These are phyloP conservation scores for Siniperca scherzeri DNA, from an alignment of 2,797 vertebrate genomes.

Conservation along the genomic window DNA sequence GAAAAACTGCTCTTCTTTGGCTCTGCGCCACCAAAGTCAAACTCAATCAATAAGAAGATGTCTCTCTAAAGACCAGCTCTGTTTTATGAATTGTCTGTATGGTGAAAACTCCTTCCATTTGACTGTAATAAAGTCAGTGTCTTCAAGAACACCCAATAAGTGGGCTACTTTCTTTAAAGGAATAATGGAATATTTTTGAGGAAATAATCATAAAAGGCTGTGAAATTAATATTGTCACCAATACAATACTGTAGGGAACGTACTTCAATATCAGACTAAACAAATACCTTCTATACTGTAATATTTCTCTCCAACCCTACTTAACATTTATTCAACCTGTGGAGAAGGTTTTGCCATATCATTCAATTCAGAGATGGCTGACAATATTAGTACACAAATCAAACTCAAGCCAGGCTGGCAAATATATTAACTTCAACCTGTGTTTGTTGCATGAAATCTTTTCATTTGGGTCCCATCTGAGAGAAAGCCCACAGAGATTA, in stretches of 20 bases:
- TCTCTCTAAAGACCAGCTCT: neutral
- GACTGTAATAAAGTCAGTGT: neutral
- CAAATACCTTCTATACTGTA: slow-evolving; percentile 15
- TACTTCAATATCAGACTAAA: slow-evolving; percentile 2
- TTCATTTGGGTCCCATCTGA: neutral
- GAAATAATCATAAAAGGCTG: neutral
- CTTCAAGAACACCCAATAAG: neutral
- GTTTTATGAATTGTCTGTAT: slow-evolving; percentile 29
- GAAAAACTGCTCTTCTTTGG: neutral
- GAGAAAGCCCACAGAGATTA: neutral
- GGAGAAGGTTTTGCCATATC: neutral
- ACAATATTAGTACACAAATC: neutral
- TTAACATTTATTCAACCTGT: neutral
- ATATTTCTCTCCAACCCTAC: neutral
- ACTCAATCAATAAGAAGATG: neutral
- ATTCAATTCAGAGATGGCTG: neutral
- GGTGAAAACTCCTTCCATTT: neutral
- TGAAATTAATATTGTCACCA: neutral
- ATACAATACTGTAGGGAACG: neutral
- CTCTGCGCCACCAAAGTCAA: neutral
- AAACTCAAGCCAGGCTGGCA: neutral
- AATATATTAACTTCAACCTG: neutral
- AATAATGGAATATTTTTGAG: neutral
- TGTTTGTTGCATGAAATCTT: neutral
- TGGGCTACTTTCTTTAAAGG: neutral